A percentile compares a stretch with the other conserved stretches of the same genome.
phyloP scores from a whole-genome alignment of 2,797 vertebrate species.

The Neosalanx taihuensis region DNA sequence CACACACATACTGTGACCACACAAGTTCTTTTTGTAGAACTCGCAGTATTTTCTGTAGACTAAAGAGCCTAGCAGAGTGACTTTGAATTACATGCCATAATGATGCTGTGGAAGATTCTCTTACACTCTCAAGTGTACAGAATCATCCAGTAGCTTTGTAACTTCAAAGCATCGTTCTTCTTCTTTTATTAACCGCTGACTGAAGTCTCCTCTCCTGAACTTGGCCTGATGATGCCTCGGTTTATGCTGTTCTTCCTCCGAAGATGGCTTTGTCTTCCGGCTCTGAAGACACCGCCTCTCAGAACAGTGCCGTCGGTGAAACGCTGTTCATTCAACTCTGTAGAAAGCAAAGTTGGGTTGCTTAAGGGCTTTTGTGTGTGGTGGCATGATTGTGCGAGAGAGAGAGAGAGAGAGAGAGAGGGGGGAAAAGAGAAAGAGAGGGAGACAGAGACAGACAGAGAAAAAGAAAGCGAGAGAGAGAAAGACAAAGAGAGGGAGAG shows the following conservation, averaged over 20 bases:
- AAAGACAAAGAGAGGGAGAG: too few species aligned
- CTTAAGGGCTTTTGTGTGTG: not conserved
- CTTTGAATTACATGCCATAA: slow-evolving; percentile 10
- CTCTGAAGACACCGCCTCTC: slow-evolving; percentile 9
- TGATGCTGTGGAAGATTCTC: slow-evolving; percentile 15
- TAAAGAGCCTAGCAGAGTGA: not conserved
- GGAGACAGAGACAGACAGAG: too few species aligned
- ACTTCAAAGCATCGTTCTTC: slow-evolving; percentile 32
- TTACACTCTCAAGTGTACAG: slow-evolving; percentile 28
- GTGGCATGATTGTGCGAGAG: slow-evolving; percentile 2
- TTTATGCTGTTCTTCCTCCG: slow-evolving; percentile 22
- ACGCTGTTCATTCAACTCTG: slow-evolving; percentile 3
- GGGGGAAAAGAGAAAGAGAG: not conserved
- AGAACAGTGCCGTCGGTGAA: not conserved
- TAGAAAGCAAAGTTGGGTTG: not conserved
- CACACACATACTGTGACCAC: not conserved
- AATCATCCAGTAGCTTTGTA: slow-evolving; percentile 20
- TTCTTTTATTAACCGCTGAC: slow-evolving; percentile 38
- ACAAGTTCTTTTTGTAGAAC: not conserved
- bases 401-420: not conserved
- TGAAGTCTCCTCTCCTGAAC: slow-evolving; percentile 25
- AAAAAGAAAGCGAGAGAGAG: not conserved
- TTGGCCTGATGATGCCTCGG: slow-evolving; percentile 27
- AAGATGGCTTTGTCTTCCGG: slow-evolving; percentile 12
- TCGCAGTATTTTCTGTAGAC: slow-evolving; percentile 1